Evolutionary conservation across 2,888 invertebrate genomes (phyloP).

Genomic region (Drosophila austrosaltans): DNA sequence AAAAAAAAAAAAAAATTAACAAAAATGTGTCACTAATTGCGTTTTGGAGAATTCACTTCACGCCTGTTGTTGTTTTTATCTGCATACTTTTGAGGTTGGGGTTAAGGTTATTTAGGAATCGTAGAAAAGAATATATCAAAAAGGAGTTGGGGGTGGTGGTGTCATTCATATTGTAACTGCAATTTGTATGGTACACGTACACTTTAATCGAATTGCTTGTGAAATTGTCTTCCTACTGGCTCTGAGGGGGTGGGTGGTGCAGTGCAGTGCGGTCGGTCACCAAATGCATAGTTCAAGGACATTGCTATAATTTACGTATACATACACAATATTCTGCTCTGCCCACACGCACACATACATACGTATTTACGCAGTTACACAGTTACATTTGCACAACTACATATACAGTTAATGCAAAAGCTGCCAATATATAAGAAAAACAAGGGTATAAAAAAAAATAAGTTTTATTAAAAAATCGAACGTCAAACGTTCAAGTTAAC

Average conservation of each 20-base stretch:
- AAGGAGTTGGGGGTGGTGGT: background rate
- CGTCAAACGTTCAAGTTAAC: constrained; percentile 43
- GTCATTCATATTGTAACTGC: constrained; percentile 62
- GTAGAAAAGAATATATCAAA: too few relatives aligned
- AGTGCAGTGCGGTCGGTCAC: constrained; percentile 36
- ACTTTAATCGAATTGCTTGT: constrained; percentile 69
- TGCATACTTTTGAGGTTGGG: constrained; percentile 18
- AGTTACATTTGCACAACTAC: background rate
- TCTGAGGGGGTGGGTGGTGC: constrained; percentile 14
- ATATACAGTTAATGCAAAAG: constrained; percentile 33
- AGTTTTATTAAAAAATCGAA: constrained; percentile 66
- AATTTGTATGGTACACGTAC: constrained; percentile 54
- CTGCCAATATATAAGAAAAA: constrained; percentile 31
- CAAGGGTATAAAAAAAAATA: constrained; percentile 30
- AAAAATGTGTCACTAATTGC: constrained; percentile 56
- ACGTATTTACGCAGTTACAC: constrained; percentile 4
- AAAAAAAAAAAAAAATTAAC: constrained; percentile 36
- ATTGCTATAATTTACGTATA: constrained; percentile 74
- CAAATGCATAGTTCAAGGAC: constrained; percentile 81
- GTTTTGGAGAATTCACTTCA: constrained; percentile 38
- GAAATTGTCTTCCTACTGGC: constrained; percentile 57
- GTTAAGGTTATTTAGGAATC: background rate
- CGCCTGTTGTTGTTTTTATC: constrained; percentile 1
- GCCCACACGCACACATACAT: constrained; percentile 24
- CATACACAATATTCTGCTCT: constrained; percentile 49